Conservation (phyloP, 2,888 invertebrate species). For the Meteorus colon region DNA sequence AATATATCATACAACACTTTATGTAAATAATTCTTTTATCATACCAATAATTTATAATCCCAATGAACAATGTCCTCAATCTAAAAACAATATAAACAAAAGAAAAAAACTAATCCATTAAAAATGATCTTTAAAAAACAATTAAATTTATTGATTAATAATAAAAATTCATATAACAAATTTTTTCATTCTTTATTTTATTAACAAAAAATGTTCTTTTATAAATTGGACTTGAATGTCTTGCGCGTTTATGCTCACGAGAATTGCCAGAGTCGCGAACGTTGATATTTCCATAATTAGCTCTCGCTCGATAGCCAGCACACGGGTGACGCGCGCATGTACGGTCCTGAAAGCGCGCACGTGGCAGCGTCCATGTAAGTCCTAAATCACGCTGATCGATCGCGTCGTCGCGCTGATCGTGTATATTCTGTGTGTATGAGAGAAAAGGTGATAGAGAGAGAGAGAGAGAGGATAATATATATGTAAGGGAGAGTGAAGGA, state of each 20-base stretch:
- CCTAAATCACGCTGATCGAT: slow-evolving; percentile 51
- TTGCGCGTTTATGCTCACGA: slow-evolving; percentile 35
- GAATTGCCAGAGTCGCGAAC: slow-evolving; percentile 48
- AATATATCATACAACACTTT: background rate
- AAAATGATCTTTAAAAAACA: background rate
- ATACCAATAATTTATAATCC: background rate
- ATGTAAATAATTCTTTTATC: background rate
- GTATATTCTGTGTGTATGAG: slow-evolving; percentile 29
- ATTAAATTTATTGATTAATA: background rate
- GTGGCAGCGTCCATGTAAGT: slow-evolving; percentile 48
- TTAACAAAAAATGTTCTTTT: background rate
- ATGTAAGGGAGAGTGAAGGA: background rate
- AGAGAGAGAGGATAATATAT: slow-evolving; percentile 1
- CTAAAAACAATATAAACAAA: background rate
- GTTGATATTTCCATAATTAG: slow-evolving; percentile 56
- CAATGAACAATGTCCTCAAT: background rate
- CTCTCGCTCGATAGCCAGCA: slow-evolving; percentile 53
- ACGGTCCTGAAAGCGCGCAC: slow-evolving; percentile 45
- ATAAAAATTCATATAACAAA: background rate
- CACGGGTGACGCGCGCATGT: slow-evolving; percentile 49
- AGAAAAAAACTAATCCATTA: background rate
- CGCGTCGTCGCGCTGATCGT: slow-evolving; percentile 44
- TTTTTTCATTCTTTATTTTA: background rate
- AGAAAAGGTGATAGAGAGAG: background rate
- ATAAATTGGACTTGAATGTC: slow-evolving; percentile 2